Conservation (phyloP, 2,888 invertebrate genomes). For the Aphodius granarius region DNA sequence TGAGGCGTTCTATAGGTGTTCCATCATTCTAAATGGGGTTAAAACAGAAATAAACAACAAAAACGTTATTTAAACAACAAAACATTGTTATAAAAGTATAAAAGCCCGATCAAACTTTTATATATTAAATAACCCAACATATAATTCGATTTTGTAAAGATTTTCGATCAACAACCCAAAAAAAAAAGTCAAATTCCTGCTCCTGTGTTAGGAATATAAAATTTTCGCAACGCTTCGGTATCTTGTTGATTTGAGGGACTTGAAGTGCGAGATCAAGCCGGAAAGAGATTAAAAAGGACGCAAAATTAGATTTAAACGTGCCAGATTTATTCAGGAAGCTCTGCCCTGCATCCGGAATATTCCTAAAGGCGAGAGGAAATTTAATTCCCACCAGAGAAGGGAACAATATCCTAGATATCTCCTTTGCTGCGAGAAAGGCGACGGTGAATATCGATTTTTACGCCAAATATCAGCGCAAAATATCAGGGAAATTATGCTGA, state of each 20-base stretch:
- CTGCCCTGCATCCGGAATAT: background rate
- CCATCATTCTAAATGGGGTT: too few relatives aligned
- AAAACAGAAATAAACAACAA: too few relatives aligned
- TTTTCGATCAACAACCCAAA: too few relatives aligned
- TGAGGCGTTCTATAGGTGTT: too few relatives aligned
- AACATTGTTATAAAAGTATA: too few relatives aligned
- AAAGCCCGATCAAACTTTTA: too few relatives aligned
- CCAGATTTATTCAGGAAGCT: background rate
- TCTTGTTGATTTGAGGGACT: background rate
- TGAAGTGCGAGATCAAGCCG: background rate
- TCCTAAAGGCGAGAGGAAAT: background rate
- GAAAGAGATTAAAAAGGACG: background rate
- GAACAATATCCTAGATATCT: background rate
- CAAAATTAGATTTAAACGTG: background rate
- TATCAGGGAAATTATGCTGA: background rate
- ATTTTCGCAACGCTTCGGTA: background rate
- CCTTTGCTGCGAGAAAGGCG: too few relatives aligned
- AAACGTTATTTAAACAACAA: too few relatives aligned
- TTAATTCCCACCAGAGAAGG: background rate
- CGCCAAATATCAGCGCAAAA: background rate
- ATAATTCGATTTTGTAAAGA: too few relatives aligned
- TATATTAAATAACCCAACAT: too few relatives aligned
- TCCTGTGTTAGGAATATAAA: too few relatives aligned
- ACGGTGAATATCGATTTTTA: background rate
- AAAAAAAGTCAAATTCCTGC: too few relatives aligned